Conservation (phyloP, 1,140 invertebrate species). For the Formica selysi region DNA sequence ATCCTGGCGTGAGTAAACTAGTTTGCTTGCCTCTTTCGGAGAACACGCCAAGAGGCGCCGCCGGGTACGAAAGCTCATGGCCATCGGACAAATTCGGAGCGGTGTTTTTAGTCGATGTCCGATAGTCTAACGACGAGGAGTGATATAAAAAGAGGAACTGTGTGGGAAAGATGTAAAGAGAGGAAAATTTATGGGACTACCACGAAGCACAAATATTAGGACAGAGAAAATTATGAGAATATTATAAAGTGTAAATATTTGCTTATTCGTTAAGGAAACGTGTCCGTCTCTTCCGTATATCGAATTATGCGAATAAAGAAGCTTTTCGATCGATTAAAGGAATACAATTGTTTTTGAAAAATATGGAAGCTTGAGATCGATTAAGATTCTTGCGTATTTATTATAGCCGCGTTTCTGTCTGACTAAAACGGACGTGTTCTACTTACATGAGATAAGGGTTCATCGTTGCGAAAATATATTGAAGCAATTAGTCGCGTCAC, state of each 20-base stretch:
- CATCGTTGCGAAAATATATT: slow-evolving; percentile 50
- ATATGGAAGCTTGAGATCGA: neutral
- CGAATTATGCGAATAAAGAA: neutral
- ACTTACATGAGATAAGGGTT: slow-evolving; percentile 38
- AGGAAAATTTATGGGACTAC: slow-evolving; percentile 18
- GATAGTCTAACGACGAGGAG: slow-evolving; percentile 39
- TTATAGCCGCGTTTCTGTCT: neutral
- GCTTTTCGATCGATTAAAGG: neutral
- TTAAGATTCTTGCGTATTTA: slow-evolving; percentile 20
- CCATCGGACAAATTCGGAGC: slow-evolving; percentile 51
- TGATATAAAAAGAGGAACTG: slow-evolving; percentile 18
- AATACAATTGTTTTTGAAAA: neutral
- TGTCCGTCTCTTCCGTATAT: neutral
- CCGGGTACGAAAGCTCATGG: slow-evolving; percentile 29
- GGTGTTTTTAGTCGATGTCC: slow-evolving; percentile 46
- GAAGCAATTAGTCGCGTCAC: slow-evolving; percentile 49
- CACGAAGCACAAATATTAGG: slow-evolving; percentile 3
- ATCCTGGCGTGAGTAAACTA: slow-evolving; percentile 50
- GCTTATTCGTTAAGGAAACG: neutral
- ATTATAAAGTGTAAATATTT: slow-evolving; percentile 6
- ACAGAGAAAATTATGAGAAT: neutral
- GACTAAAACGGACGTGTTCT: slow-evolving; percentile 31
- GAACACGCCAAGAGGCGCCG: slow-evolving; percentile 41
- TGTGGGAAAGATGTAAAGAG: neutral
- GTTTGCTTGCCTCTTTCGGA: slow-evolving; percentile 56